phyloP scores from a whole-genome alignment of 1,140 invertebrate genomes.

The Neuroterus valhalla region DNA sequence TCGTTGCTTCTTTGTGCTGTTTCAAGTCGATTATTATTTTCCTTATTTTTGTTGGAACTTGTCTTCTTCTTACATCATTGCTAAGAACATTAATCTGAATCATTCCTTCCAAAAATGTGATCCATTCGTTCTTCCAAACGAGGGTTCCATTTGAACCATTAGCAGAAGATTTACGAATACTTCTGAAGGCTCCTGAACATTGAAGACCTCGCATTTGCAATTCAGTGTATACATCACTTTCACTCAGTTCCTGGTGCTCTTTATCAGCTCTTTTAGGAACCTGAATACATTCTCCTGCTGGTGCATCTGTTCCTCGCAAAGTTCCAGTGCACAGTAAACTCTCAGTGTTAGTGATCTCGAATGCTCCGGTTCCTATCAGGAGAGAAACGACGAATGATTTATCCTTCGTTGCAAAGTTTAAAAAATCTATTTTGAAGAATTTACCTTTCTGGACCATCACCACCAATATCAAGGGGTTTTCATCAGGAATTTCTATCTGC shows the following conservation, averaged over 20 bases:
- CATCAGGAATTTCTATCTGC: conserved; percentile 81
- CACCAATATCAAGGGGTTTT: conserved; percentile 81
- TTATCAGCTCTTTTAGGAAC: not conserved
- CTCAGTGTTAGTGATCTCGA: conserved; percentile 81
- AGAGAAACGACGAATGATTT: conserved; percentile 45
- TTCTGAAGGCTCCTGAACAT: conserved; percentile 86
- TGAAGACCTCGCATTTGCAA: conserved; percentile 90
- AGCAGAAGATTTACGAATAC: conserved; percentile 74
- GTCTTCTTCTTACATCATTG: conserved; percentile 81
- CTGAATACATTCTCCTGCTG: conserved; percentile 21
- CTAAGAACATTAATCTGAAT: conserved; percentile 88
- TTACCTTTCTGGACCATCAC: conserved; percentile 87
- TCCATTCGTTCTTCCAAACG: conserved; percentile 87
- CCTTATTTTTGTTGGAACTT: conserved; percentile 87
- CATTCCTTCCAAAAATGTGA: conserved; percentile 92
- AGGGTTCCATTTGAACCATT: conserved; percentile 72
- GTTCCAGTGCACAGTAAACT: conserved; percentile 85
- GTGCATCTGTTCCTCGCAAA: conserved; percentile 72
- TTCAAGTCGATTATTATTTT: conserved; percentile 84
- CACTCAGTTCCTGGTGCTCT: conserved; percentile 65
- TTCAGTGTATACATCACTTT: conserved; percentile 92
- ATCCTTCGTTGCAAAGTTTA: not conserved
- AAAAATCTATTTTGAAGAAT: conserved; percentile 3
- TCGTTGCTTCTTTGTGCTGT: conserved; percentile 74
- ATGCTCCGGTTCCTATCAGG: conserved; percentile 46